Percentiles rank a stretch among this genome's conserved stretches.
These are phyloP conservation scores for Phrynocephalus versicolor DNA, from an alignment of 2,113 vertebrate genomes.

Conservation along the genomic window DNA sequence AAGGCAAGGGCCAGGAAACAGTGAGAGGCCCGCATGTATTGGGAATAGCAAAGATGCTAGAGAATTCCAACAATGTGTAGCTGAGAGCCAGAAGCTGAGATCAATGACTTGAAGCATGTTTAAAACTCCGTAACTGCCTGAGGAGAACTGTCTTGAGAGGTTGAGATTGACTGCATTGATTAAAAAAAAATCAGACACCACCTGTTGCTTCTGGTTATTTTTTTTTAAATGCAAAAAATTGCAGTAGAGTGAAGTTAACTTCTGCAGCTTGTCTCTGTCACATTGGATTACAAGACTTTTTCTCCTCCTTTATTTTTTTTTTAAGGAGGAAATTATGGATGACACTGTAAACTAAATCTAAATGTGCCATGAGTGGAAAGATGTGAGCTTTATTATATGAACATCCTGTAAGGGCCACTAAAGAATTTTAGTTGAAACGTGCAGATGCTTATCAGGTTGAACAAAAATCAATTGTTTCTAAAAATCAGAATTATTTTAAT, in stretches of 20 bases:
- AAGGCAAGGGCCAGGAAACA: conserved; percentile 25
- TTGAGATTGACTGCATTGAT: conserved; percentile 32
- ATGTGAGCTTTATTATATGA: neutral
- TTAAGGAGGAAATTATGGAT: neutral
- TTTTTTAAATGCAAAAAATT: conserved; percentile 10
- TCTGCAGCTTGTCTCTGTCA: neutral
- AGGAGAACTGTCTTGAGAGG: conserved; percentile 51
- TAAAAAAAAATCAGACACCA: conserved; percentile 60
- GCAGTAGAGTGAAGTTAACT: neutral
- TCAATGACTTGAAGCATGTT: conserved; percentile 53
- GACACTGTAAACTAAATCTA: neutral
- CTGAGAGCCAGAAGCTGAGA: conserved; percentile 54
- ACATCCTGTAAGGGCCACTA: neutral
- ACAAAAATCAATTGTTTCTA: no score
- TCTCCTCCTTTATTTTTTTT: neutral
- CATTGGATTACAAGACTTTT: neutral
- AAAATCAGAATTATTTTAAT: no score
- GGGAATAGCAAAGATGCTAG: conserved; percentile 34
- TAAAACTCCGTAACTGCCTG: conserved; percentile 47
- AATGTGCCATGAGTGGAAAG: neutral
- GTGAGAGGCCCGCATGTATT: conserved; percentile 34
- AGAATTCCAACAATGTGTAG: conserved; percentile 65
- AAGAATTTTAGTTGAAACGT: neutral
- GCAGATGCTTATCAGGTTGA: neutral
- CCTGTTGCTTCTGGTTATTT: conserved; percentile 42